phyloP scores from a whole-genome alignment of 2,113 vertebrate genomes.

The Saccopteryx bilineata region DNA sequence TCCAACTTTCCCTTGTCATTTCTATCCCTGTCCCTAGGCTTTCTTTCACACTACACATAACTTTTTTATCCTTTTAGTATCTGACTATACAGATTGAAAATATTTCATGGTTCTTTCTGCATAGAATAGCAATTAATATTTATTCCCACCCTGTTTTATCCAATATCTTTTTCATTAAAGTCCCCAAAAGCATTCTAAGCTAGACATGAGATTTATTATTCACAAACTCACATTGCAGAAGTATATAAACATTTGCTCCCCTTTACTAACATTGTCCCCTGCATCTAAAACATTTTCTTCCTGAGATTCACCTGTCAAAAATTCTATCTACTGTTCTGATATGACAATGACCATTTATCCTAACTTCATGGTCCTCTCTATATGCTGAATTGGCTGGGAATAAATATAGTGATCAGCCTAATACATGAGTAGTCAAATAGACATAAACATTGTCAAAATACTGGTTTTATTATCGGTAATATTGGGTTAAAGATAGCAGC shows the following conservation, averaged over 20 bases:
- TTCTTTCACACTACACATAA: neutral
- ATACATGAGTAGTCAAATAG: neutral
- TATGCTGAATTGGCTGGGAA: neutral
- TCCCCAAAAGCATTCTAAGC: neutral
- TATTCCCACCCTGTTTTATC: neutral
- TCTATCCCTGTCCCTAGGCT: neutral
- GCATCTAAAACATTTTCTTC: neutral
- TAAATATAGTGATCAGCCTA: neutral
- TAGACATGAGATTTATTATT: neutral
- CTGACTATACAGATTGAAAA: neutral
- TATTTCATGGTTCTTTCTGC: neutral
- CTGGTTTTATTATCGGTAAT: neutral
- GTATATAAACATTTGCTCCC: neutral
- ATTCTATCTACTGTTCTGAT: neutral
- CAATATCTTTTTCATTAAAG: neutral
- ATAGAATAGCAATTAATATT: neutral
- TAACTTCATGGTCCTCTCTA: neutral
- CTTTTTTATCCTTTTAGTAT: neutral
- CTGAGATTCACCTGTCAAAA: neutral
- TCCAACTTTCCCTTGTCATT: neutral
- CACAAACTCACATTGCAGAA: neutral
- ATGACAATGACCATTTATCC: neutral
- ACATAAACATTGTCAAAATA: neutral
- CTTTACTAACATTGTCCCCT: neutral
- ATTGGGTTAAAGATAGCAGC: neutral